These are phyloP conservation scores for Epistrophe grossulariae DNA, from an alignment of 2,888 invertebrate species.

Conservation along the genomic window DNA sequence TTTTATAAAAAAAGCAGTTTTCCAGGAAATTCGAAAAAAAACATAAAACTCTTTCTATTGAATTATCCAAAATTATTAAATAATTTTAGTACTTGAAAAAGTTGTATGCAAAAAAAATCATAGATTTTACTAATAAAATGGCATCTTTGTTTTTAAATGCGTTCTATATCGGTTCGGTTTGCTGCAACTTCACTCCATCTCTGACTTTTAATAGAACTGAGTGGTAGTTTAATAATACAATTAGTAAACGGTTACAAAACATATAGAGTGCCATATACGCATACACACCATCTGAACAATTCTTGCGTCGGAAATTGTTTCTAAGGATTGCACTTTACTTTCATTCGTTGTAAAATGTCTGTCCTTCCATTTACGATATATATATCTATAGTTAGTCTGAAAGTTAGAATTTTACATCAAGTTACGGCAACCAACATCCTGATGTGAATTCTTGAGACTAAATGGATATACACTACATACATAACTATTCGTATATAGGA, in stretches of 20 bases:
- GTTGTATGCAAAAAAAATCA: no score
- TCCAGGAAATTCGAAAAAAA: no score
- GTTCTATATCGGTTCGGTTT: slow-evolving; percentile 8
- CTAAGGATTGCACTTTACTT: slow-evolving; percentile 57
- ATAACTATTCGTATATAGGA: neutral
- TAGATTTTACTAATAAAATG: no score
- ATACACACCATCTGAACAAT: slow-evolving; percentile 22
- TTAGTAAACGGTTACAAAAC: slow-evolving; percentile 55
- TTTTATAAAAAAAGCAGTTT: no score
- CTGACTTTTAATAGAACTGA: slow-evolving; percentile 51
- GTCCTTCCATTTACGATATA: neutral
- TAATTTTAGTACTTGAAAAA: no score
- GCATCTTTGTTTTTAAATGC: slow-evolving; percentile 31
- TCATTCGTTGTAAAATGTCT: slow-evolving; percentile 7
- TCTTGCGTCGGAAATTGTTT: slow-evolving; percentile 44
- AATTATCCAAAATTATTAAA: no score
- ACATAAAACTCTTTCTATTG: neutral
- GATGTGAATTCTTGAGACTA: neutral
- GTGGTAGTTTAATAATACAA: slow-evolving; percentile 71
- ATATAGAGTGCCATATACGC: slow-evolving; percentile 7
- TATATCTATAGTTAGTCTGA: neutral
- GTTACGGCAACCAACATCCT: neutral
- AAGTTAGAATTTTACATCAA: slow-evolving; percentile 11
- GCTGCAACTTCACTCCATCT: slow-evolving; percentile 8
- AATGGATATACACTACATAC: neutral